Evolutionary conservation across 2,113 vertebrate species (phyloP).

Genomic region (Laticauda colubrina): DNA sequence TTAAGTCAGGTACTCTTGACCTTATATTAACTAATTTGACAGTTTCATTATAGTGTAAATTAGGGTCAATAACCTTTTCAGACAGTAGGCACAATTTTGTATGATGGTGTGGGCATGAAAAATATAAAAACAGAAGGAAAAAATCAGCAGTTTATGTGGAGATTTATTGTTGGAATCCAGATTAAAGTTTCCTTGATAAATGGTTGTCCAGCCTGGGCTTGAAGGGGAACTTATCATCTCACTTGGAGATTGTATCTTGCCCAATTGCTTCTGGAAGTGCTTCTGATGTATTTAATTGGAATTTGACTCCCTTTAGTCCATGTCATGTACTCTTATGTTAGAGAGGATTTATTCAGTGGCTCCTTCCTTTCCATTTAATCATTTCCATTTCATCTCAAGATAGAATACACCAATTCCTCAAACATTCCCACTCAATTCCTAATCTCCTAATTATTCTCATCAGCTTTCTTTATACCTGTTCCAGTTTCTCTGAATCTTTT

Average conservation of each 20-base stretch:
- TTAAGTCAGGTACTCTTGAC: background rate
- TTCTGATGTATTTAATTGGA: background rate
- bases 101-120: background rate
- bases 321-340: background rate
- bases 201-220: background rate
- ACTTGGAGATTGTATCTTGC: background rate
- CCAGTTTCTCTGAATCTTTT: background rate
- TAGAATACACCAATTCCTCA: background rate
- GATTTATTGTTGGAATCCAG: background rate
- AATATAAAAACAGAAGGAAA: background rate
- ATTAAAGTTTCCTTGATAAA: background rate
- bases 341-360: background rate
- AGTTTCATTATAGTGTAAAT: background rate
- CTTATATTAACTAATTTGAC: background rate
- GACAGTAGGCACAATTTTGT: background rate
- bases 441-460: background rate
- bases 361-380: background rate
- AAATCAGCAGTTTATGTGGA: background rate
- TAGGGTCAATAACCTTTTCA: background rate
- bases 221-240: background rate
- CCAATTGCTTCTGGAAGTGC: background rate
- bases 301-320: background rate
- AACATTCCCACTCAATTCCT: background rate
- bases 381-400: background rate
- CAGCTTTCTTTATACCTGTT: background rate